These are phyloP conservation scores for Rhodeus uyekii DNA, from an alignment of 2,797 vertebrate species.

Conservation along the genomic window DNA sequence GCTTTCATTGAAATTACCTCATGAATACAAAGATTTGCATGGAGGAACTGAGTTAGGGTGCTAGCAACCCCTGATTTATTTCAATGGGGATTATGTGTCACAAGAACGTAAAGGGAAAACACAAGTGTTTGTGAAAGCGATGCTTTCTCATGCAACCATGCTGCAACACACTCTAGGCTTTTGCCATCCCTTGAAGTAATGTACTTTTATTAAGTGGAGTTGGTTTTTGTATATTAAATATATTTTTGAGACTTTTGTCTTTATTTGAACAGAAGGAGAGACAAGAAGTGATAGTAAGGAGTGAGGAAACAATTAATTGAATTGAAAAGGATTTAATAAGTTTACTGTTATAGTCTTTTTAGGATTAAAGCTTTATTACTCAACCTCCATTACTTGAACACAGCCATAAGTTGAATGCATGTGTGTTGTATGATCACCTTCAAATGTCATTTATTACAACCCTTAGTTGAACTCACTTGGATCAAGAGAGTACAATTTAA, in stretches of 20 bases:
- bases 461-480: not conserved
- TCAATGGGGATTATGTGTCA: not conserved
- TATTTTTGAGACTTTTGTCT: not conserved
- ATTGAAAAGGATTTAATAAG: too few species aligned
- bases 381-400: not conserved
- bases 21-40: not conserved
- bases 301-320: too few species aligned
- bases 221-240: not conserved
- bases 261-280: not conserved
- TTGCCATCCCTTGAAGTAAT: not conserved
- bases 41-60: not conserved
- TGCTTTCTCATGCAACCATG: not conserved
- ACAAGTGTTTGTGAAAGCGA: not conserved
- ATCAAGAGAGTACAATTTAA: not conserved
- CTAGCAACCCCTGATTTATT: not conserved
- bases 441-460: not conserved
- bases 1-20: not conserved
- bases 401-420: not conserved
- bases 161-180: not conserved
- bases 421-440: not conserved
- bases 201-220: not conserved
- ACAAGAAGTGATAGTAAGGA: not conserved
- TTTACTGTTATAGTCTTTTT: not conserved
- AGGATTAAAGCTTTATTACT: not conserved
- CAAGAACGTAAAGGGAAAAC: not conserved